These are phyloP conservation scores for Lagocephalus sceleratus DNA, from an alignment of 2,797 vertebrate genomes.

Conservation along the genomic window DNA sequence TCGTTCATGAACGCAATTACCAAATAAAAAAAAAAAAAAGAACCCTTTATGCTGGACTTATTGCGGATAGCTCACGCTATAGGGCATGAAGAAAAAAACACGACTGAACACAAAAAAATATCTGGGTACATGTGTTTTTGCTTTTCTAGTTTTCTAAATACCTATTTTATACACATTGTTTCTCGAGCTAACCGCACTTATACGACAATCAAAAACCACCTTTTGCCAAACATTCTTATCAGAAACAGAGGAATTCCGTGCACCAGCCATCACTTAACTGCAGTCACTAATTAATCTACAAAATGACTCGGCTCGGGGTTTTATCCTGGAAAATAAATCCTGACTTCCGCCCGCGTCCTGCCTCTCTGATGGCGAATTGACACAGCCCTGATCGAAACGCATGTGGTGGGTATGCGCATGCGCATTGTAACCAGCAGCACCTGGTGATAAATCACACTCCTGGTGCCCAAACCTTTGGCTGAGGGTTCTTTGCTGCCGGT, in stretches of 20 bases:
- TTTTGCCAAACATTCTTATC: no score
- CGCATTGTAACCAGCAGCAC: conserved; percentile 53
- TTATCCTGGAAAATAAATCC: neutral
- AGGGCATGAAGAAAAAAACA: no score
- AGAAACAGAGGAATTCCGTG: no score
- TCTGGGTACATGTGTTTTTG: no score
- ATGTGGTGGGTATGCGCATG: conserved; percentile 71
- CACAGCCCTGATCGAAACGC: conserved; percentile 51
- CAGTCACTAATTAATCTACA: neutral
- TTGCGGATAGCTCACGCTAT: no score
- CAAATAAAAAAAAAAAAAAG: neutral
- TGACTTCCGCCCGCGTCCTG: conserved; percentile 18
- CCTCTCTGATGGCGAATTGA: neutral
- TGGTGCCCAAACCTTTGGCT: conserved; percentile 26
- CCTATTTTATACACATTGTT: no score
- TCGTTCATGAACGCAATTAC: rapidly evolving
- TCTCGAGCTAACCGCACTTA: no score
- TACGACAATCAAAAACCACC: no score
- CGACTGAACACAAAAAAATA: no score
- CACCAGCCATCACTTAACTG: no score
- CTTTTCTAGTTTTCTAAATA: no score
- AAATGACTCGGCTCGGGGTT: neutral
- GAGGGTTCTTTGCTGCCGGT: conserved; percentile 24
- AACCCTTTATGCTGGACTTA: no score
- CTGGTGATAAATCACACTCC: conserved; percentile 32